Conservation (phyloP, 2,797 vertebrate species). For the Lagodon rhomboides region DNA sequence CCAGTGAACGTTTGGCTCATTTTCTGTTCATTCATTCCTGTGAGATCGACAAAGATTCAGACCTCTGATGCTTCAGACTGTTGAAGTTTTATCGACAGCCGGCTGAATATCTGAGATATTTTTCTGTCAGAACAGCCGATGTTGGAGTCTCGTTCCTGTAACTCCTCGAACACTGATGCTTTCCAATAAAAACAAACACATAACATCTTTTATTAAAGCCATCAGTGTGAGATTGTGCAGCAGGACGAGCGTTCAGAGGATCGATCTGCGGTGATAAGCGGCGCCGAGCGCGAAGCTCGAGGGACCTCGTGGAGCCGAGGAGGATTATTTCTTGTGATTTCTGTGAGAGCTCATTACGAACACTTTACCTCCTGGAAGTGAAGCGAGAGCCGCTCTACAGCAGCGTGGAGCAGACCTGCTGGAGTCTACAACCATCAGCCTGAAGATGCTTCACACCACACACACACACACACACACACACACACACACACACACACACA, state of each 20-base stretch:
- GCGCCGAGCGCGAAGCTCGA: not conserved
- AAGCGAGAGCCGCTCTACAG: not conserved
- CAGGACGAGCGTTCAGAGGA: not conserved
- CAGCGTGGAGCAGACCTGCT: not conserved
- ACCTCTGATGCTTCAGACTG: too few relatives aligned
- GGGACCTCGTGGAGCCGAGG: not conserved
- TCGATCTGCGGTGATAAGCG: not conserved
- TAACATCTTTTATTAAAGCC: not conserved
- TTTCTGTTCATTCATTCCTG: too few relatives aligned
- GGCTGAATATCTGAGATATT: too few relatives aligned
- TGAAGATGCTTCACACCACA: too few relatives aligned
- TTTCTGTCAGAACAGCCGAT: too few relatives aligned
- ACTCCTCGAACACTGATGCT: too few relatives aligned
- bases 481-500: slow-evolving; percentile 8
- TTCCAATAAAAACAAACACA: too few relatives aligned
- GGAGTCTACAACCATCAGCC: too few relatives aligned
- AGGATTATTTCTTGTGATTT: not conserved
- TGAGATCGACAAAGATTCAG: too few relatives aligned
- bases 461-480: not conserved
- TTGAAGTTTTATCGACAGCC: too few relatives aligned
- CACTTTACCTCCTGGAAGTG: not conserved
- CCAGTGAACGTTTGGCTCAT: too few relatives aligned
- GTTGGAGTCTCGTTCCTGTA: too few relatives aligned
- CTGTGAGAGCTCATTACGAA: slow-evolving; percentile 3
- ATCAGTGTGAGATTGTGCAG: not conserved